Evolutionary conservation across 1,140 invertebrate genomes (phyloP), one percentile per base, ranked within the genome.

Genomic region (Orchestia grillus): DNA sequence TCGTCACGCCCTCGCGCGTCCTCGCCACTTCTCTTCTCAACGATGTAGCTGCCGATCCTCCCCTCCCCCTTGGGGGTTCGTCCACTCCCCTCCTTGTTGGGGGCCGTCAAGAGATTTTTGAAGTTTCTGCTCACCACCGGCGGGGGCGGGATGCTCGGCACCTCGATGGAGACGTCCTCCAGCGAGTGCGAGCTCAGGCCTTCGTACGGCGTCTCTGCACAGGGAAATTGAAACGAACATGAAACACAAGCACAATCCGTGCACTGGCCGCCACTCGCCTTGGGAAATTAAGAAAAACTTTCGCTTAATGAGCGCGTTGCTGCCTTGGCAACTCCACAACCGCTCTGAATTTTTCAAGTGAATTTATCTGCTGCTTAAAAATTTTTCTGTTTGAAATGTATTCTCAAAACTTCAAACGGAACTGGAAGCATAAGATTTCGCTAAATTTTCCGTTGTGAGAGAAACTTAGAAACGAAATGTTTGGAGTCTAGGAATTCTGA

Each of bases 81-180:
- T 11, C 92, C 44, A n/a, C 23, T 44, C 11, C 44, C 44, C 0
- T 94, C 44, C 40, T 44, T 94, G 92, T 44, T 45, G 44, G 92
- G 92, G 8, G 43, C 43, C 41, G 43, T 94, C 43, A 45, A n/a
- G 19, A 94, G 43, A 47, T 94, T 94, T 44, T 94, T 94, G 36
- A 45, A 94, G 44, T 94, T 94, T 40, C 92, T 94, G 92, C 41
- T 45, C 43, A 94, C 43, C 0, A 94, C 44, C 19, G 92, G 92
- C 3, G 92, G 92, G 4, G 92, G 92, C 44, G 92, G 92, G 44
- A 94, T 47, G 43, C 92, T 44, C 11, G 92, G 92, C 92, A 94
- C 92, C 40, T 94, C 92, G 44, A 94, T 94, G 92, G 92, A 94
- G 23, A 94, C 92, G 92, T 94, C 92, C 44, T 94, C 92, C 43